Evolutionary conservation across 2,888 invertebrate species (phyloP), one percentile per base, ranked within the genome.

Genomic region (Mactromeris polynyma): DNA sequence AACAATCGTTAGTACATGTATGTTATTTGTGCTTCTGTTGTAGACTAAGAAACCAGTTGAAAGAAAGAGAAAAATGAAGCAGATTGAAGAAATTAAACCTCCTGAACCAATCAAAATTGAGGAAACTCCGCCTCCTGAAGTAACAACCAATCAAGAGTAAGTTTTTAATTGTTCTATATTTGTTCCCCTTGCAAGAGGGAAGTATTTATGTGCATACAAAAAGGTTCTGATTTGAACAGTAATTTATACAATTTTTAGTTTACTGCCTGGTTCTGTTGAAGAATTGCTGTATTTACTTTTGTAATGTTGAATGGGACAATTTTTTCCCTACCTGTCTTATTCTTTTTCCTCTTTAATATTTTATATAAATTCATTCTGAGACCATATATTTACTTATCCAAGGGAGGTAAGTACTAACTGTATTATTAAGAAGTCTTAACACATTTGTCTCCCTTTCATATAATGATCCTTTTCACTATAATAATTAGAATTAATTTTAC

Each of bases 41-140:
- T 58, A 91, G 90, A 90, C 91, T 38, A 90, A 89, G 82, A 91
- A 92, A 79, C 85, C 83, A 0, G n/a, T 90, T 0, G 91, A 91
- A 38, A 54, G 87, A 26, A 81, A 42, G 2, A 64, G 89, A 54
- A 91, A 89, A 69, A 90, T 87, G 90, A 92, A 90, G 86, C 82
- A 88, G 33, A 58, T 54, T 51, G 88, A 89, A n/a, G 89, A 91
- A 64, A 81, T 85, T 1, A 83, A 86, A 38, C 87, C 79, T n/a
- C 82, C 86, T 31, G 81, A 58, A 33, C 86, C 89, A 46, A 42
- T 80, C 40, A 85, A 81, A 69, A 38, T 80, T 82, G 90, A 89
- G 46, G 88, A 90, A 19, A 78, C 73, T 31, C 46, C 83, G 9
- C 73, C 36, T 21, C 7, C 73, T 83, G 83, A 83, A 19, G 73